Evolutionary conservation across 2,888 invertebrate species (phyloP), one percentile per base, ranked within the genome.

Genomic region (Buathra laborator): DNA sequence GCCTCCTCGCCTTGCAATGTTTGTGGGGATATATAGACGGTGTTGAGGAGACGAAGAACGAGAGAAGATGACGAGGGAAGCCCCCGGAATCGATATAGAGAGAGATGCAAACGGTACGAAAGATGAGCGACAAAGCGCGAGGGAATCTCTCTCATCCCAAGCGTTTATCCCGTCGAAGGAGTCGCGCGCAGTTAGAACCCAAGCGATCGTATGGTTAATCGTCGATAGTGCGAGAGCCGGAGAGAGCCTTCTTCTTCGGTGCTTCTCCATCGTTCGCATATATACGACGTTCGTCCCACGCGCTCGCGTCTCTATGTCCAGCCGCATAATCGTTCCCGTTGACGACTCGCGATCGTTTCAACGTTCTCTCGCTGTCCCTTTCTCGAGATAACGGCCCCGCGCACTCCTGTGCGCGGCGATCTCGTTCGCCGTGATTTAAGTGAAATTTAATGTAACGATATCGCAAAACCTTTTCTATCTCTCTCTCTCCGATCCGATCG

Each of bases 381-480:
- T 56, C 12, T 53, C n/a, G 64, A 70, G 81, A 84, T 84, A 86
- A 79, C 77, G 84, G 74, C 70, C 44, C 53, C 12, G 14, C 43
- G 37, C 43, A 32, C 64, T 70, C 46, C 51, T 48, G 72, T 51
- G 66, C 59, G 76, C 9, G 48, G n/a, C 81, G 48, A 19, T 77
- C 81, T 75, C 74, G 29, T 81, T 86, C 43, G 70, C 81, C 53
- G 72, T 78, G 84, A 84, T 85, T 86, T 79, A 72, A 84, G 79
- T 82, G 79, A 84, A 78, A 82, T 82, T 85, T 79, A 82, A 85
- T 81, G 78, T 81, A 78, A 85, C 81, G 81, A 81, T 81, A 81
- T 84, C 72, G 75, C 81, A 59, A 66, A 62, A 59, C 66, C 72
- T 62, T 46, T 59, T 37, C 79, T 44, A 44, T 44, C 78, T 43